A percentile compares a stretch with the other conserved stretches of the same genome.
These are phyloP conservation scores for Lasioglossum calceatum DNA, from an alignment of 2,888 invertebrate species.

Conservation along the genomic window DNA sequence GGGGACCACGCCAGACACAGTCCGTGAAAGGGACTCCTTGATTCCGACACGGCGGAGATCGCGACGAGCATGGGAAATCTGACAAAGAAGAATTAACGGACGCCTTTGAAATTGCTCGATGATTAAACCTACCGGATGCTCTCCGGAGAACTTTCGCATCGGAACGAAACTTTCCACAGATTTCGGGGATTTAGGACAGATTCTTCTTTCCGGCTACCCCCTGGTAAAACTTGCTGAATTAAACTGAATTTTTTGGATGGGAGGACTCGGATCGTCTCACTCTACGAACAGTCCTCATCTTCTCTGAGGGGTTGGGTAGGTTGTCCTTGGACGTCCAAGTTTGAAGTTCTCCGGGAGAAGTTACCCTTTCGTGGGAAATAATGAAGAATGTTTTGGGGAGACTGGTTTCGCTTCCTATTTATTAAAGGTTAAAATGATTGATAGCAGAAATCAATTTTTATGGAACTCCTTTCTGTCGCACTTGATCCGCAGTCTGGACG, in stretches of 20 bases:
- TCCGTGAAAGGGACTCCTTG: constrained; percentile 58
- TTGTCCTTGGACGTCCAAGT: not conserved
- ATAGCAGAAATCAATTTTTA: too few species aligned
- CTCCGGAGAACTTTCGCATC: not conserved
- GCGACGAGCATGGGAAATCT: constrained; percentile 54
- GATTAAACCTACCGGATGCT: not conserved
- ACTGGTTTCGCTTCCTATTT: not conserved
- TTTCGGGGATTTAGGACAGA: not conserved
- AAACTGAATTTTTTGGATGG: not conserved
- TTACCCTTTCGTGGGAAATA: not conserved
- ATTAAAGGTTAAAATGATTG: too few species aligned
- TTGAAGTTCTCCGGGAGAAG: not conserved
- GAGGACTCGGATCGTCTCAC: not conserved
- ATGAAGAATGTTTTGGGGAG: not conserved
- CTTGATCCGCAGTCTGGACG: too few species aligned
- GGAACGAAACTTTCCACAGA: not conserved
- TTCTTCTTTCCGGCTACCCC: not conserved
- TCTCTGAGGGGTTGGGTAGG: not conserved
- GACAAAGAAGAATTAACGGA: constrained; percentile 49
- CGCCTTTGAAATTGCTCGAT: not conserved
- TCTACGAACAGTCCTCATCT: not conserved
- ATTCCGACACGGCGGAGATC: constrained; percentile 44
- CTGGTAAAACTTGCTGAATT: not conserved
- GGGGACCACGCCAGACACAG: constrained; percentile 53
- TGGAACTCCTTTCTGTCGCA: too few species aligned